Evolutionary conservation across 2,797 vertebrate genomes (phyloP).

Genomic region (Rhyacichthys aspro): DNA sequence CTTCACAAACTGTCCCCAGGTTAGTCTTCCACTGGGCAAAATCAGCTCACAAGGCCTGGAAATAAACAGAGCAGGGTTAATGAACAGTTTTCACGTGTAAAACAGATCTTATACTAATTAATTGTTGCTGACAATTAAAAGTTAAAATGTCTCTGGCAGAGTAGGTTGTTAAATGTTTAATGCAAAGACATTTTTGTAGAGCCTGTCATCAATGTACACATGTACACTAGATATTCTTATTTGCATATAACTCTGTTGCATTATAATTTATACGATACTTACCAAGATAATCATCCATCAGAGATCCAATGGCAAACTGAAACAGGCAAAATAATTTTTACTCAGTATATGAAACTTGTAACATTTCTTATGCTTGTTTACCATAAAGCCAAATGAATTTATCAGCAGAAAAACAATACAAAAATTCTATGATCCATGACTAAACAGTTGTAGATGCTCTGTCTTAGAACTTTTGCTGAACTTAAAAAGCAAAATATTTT

Average conservation of each 20-base stretch:
- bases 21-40: not conserved
- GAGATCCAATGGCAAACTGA: conserved; percentile 95
- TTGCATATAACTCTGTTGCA: too few species aligned
- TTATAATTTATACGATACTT: conserved; percentile 55
- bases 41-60: conserved; percentile 85
- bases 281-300: conserved; percentile 97
- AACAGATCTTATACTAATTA: too few species aligned
- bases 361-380: too few species aligned
- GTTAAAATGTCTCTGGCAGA: too few species aligned
- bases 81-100: not conserved
- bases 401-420: too few species aligned
- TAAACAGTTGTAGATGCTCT: too few species aligned
- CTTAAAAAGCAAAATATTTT: too few species aligned
- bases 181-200: not conserved
- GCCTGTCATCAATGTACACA: not conserved
- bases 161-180: not conserved
- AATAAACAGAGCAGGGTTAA: conserved; percentile 34
- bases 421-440: too few species aligned
- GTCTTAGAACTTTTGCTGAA: too few species aligned
- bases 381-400: too few species aligned
- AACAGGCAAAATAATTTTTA: conserved; percentile 1
- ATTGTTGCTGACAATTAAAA: too few species aligned
- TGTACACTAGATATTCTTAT: conserved; percentile 29
- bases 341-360: too few species aligned
- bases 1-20: conserved; percentile 19